Evolutionary conservation across 2,113 vertebrate genomes (phyloP).

Genomic region (Thinocorus orbignyianus): DNA sequence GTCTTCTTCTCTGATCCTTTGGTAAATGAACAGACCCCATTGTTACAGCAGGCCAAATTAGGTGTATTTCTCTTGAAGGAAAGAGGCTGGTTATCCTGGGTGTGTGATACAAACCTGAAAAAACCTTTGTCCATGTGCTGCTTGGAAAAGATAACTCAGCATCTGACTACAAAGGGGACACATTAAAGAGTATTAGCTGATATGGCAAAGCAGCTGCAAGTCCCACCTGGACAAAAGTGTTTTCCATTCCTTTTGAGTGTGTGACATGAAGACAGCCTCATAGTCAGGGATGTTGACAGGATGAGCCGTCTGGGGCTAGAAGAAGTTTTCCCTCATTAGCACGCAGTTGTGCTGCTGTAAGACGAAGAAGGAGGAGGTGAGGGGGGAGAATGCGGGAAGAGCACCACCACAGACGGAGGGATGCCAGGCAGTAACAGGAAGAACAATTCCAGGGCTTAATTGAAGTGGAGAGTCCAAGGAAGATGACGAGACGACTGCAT

Average conservation of each 20-base stretch:
- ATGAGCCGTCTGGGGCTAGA: neutral
- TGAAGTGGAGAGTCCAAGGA: neutral
- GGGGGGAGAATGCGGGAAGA: neutral
- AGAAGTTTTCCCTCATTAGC: neutral
- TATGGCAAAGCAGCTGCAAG: neutral
- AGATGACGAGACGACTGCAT: fast-evolving
- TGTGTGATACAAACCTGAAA: neutral
- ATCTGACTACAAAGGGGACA: neutral
- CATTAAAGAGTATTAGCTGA: neutral
- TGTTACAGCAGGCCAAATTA: neutral
- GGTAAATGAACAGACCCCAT: neutral
- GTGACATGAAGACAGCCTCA: neutral
- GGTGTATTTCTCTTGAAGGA: neutral
- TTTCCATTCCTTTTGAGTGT: neutral
- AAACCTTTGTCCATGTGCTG: neutral
- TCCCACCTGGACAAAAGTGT: neutral
- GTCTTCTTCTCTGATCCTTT: neutral
- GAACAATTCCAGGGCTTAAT: neutral
- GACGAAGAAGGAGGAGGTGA: neutral
- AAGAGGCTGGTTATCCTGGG: neutral
- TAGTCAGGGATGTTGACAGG: fast-evolving
- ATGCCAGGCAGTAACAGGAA: neutral
- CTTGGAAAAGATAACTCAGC: neutral
- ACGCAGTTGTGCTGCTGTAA: neutral
- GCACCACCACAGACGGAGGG: neutral